Conservation (phyloP, 2,113 vertebrate genomes). For the Cebus imitator region DNA sequence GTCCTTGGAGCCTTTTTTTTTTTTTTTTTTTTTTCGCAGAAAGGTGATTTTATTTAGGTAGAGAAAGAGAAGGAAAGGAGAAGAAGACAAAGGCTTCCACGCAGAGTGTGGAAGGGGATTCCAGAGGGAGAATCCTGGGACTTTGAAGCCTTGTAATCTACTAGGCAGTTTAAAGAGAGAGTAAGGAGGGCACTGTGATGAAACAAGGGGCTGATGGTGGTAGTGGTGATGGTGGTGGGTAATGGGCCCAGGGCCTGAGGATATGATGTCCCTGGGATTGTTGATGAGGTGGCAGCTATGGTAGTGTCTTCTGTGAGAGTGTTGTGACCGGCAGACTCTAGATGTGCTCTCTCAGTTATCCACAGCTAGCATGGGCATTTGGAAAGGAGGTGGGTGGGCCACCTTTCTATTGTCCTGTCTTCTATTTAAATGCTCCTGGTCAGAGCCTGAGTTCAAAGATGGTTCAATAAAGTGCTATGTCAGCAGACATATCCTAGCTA, state of each 20-base stretch:
- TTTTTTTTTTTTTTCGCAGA: too few relatives aligned
- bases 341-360: background rate
- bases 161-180: background rate
- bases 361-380: background rate
- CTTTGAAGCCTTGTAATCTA: background rate
- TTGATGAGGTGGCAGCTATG: background rate
- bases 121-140: too few relatives aligned
- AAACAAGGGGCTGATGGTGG: background rate
- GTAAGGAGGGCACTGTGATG: too few relatives aligned
- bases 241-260: fast-evolving
- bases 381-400: background rate
- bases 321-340: background rate
- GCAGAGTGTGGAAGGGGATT: too few relatives aligned
- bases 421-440: background rate
- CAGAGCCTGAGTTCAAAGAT: background rate
- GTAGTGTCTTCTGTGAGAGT: background rate
- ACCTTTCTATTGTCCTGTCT: background rate
- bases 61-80: too few relatives aligned
- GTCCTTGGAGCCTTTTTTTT: background rate
- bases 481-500: background rate
- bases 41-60: too few relatives aligned
- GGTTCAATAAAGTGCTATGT: background rate
- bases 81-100: too few relatives aligned
- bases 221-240: background rate
- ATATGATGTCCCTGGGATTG: background rate